Base-by-base conservation (phyloP, 2,797 vertebrate species). In the Neosalanx taihuensis region DNA sequence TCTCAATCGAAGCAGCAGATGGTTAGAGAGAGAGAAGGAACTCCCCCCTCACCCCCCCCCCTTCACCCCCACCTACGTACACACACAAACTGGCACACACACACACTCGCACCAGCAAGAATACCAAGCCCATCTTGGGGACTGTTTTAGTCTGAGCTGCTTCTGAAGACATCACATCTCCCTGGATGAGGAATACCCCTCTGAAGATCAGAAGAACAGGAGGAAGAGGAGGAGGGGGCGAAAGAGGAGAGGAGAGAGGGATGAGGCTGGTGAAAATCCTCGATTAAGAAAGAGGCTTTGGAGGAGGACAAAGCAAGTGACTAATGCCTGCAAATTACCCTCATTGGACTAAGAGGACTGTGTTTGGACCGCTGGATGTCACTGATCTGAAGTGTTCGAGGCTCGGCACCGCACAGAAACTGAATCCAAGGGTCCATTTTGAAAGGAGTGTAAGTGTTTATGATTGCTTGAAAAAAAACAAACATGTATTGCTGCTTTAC, bases 1-100 rank as follows among this genome's bases (percentile, higher is more conserved):
- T 74, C 75, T 83, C 80, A 86, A 88, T 80, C 86, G 85, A 90
- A 84, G 84, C 84, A 92, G 84, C 92, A 93, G 92, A 93, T 92
- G 92, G 91, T 92, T 89, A 76, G 86, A 87, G 85, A 88, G 86
- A 84, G 88, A 90, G 88, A 86, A 89, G 88, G 88, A 89, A 81
- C 81, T 79, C 82, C 87, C 91, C 85, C 77, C 69, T 76, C 23
- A 26, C 23, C 23, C 23, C 23, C 23, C 23, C 23, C 23, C 23
- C 23, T 26, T 26, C 23, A 26, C 78, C 76, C 70, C 57, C 67
- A 66, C 76, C 62, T 12, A 57, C 30, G 20, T 35, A 20, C 58
- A 23, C 56, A 15, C 23, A 49, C 58, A 49, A 35, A 30, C 49
- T n/a, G 3, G 15, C 66, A 41, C 15, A 67, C 77, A 80, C 75